Evolutionary conservation across 2,888 invertebrate genomes (phyloP), one percentile per base, ranked within the genome.

Genomic region (Sinodicranocentrus sp.): DNA sequence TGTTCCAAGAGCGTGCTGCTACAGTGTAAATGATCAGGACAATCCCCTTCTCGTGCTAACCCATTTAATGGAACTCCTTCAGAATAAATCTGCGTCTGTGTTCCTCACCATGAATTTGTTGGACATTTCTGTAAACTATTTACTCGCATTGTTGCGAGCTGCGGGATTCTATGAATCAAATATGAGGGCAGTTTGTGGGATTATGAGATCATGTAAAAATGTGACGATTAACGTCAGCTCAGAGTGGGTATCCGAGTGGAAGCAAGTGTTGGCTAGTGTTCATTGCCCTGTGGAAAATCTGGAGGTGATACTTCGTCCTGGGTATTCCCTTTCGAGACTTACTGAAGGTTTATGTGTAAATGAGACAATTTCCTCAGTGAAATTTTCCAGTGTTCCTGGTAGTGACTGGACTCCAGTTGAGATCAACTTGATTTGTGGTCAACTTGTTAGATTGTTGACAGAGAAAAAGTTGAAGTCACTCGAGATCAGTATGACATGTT

Each of bases 151-250:
- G 77, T 90, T 92, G 15, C 90, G 92, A 84, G 92, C 92, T n/a
- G 92, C 92, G 10, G 92, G 92, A 0, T 91, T 91, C 21, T 91
- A 91, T 15, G 92, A 92, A 78, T 91, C 91, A 6, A 92, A 92
- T 88, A 91, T 92, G 61, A 90, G 92, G 2, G 92, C 92, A 13
- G 91, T 92, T 33, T 92, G 92, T 88, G 90, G 92, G 85, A 90
- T 92, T 71, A 90, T 92, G 23, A 92, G 92, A 0, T 92, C 91
- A 78, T 75, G 75, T 33, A 89, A 85, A 77, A 87, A 87, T 72
- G 88, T 87, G 57, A 84, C 88, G 1, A 87, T 89, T 21, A 86
- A 87, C 70, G 87, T 88, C 21, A 82, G 83, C 48, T 86, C 87
- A 2, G 87, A 87, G 67, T 88, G 87, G 87, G 85, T 87, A 77